Evolutionary conservation across 2,113 vertebrate species (phyloP).

Genomic region (Syngnathus scovelli): DNA sequence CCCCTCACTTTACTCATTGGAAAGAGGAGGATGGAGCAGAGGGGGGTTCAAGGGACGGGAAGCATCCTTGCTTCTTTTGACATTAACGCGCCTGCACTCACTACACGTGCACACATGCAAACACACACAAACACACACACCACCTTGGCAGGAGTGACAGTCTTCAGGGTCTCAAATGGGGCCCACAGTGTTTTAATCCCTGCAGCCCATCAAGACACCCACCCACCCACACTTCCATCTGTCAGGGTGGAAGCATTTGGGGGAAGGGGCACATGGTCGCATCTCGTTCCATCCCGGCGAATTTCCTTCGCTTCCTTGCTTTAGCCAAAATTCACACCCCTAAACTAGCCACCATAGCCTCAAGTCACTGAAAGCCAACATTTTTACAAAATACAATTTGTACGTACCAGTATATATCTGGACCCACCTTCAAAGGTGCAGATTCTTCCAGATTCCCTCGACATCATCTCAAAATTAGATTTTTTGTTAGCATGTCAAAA

Average conservation of each 20-base stretch:
- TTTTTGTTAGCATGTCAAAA: background rate
- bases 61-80: conserved; percentile 58
- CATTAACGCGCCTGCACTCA: conserved; percentile 50
- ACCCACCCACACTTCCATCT: conserved; percentile 70
- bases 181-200: conserved; percentile 65
- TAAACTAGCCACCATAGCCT: conserved; percentile 59
- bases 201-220: conserved; percentile 55
- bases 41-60: conserved; percentile 30
- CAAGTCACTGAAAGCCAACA: background rate
- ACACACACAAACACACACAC: conserved; percentile 31
- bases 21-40: conserved; percentile 49
- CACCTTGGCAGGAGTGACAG: conserved; percentile 49
- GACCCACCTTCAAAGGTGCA: background rate
- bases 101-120: conserved; percentile 46
- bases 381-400: background rate
- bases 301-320: conserved; percentile 72
- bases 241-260: conserved; percentile 65
- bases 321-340: conserved; percentile 73
- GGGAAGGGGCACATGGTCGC: conserved; percentile 40
- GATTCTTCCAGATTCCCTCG: background rate
- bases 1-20: conserved; percentile 39
- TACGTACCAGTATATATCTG: background rate
- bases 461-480: background rate
- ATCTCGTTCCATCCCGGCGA: conserved; percentile 70
- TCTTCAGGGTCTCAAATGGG: conserved; percentile 60